These are phyloP conservation scores for Daubentonia madagascariensis DNA, from an alignment of 2,113 vertebrate species.

Conservation along the genomic window DNA sequence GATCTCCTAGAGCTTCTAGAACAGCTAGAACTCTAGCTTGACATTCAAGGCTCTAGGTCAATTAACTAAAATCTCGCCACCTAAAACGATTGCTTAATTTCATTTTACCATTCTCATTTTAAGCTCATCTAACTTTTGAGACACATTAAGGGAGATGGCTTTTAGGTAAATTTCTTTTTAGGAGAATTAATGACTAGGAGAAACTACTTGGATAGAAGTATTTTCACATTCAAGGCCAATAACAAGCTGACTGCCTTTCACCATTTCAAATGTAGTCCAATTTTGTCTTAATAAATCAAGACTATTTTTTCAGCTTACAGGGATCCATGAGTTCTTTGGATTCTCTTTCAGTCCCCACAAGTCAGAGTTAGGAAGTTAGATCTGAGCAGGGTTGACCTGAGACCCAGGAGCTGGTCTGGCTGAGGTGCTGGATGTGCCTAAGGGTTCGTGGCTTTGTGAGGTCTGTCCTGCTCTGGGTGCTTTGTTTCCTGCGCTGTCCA, in stretches of 20 bases:
- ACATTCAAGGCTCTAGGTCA: background rate
- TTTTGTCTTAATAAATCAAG: constrained; percentile 27
- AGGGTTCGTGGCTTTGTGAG: background rate
- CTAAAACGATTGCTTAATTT: constrained; percentile 2
- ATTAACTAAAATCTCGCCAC: background rate
- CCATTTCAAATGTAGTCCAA: background rate
- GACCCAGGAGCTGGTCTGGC: background rate
- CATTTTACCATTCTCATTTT: constrained; percentile 21
- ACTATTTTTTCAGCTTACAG: background rate
- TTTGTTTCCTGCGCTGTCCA: background rate
- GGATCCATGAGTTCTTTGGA: background rate
- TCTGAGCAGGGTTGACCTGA: background rate
- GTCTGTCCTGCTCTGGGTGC: background rate
- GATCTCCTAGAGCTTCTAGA: background rate
- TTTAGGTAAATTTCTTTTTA: constrained; percentile 21
- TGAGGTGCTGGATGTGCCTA: background rate
- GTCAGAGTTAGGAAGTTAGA: background rate
- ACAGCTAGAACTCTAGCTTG: background rate
- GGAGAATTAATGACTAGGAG: background rate
- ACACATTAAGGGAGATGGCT: background rate
- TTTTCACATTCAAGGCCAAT: constrained; percentile 40
- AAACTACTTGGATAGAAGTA: constrained; percentile 26
- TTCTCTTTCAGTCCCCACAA: background rate
- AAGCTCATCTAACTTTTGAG: constrained; percentile 20
- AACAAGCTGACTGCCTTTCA: background rate